Base-by-base conservation (phyloP, 2,888 invertebrate genomes). In the Yponomeuta plumbellus region DNA sequence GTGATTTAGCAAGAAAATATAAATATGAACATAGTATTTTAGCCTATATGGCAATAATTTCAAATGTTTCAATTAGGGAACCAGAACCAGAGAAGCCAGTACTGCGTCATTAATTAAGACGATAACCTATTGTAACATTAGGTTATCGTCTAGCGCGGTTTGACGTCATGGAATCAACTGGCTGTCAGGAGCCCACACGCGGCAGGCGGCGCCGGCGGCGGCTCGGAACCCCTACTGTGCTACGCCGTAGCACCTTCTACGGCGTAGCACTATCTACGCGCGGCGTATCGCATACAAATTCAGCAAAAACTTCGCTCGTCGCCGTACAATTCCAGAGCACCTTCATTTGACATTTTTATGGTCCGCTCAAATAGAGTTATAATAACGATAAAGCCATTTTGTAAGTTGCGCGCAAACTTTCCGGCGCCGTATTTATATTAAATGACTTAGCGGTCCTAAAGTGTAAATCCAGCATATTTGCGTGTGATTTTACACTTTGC, bases 401-500 rank as follows among this genome's bases (percentile, higher is more conserved):
- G n/a, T 44, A 52, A 52, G 17, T 52, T 52, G 44, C 44, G 44
- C 17, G 17, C 44, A 17, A 52, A 52, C 44, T 52, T 52, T 52
- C n/a, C 23, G 21, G 13, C 59, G 13, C 59, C 22, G 22, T 23
- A 10, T 59, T 59, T 59, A 23, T 59, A 59, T 22, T 20, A 21
- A 59, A 23, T 59, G 59, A 13, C 59, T 59, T 22, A 20, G 44
- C 21, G 44, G 63, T 40, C 40, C 22, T 20, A 10, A 21, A 40
- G 13, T 63, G 63, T 63, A 63, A 63, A 63, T 63, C 40, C 39
- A 40, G 11, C 56, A 17, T 80, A 79, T 83, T 82, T 83, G 80
- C 78, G 77, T 86, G 79, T 80, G 80, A 83, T 80, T 85, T 86
- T 78, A 86, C 84, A 86, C 80, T 81, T 83, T 83, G 80, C 78